Percentiles rank a stretch among this genome's conserved stretches.
phyloP scores from a whole-genome alignment of 2,113 vertebrate species.

The Triplophysa siluroides region DNA sequence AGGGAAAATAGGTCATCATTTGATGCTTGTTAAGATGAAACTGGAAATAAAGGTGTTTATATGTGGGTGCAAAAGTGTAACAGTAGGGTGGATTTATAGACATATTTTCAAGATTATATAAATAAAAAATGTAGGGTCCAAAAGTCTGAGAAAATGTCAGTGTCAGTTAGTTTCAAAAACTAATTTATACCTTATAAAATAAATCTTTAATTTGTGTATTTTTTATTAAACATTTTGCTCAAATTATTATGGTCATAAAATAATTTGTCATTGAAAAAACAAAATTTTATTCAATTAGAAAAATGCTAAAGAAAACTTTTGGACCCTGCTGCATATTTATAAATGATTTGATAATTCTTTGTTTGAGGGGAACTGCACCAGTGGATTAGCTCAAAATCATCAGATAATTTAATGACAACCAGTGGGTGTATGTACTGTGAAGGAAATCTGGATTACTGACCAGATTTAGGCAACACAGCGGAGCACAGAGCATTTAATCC shows the following conservation, averaged over 20 bases:
- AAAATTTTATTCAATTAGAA: no score
- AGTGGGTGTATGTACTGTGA: conserved; percentile 2
- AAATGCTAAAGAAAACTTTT: background rate
- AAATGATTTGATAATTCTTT: background rate
- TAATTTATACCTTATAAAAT: no score
- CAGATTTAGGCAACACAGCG: conserved; percentile 2
- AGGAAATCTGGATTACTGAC: conserved; percentile 28
- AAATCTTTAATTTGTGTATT: no score
- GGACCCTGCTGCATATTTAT: no score
- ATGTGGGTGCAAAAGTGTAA: background rate
- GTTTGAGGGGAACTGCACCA: background rate
- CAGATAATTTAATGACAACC: background rate
- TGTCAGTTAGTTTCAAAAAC: no score
- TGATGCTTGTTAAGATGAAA: background rate
- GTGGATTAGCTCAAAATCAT: background rate
- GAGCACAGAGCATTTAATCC: conserved; percentile 14
- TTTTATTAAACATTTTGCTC: no score
- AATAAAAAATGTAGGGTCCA: no score
- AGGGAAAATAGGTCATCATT: background rate
- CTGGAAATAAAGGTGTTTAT: background rate
- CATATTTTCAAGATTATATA: background rate
- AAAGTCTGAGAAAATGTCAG: no score
- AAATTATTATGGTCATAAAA: no score
- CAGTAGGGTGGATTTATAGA: background rate
- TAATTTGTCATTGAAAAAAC: no score